Conservation (phyloP, 1,140 invertebrate species). For the Neocloeon triangulifer region DNA sequence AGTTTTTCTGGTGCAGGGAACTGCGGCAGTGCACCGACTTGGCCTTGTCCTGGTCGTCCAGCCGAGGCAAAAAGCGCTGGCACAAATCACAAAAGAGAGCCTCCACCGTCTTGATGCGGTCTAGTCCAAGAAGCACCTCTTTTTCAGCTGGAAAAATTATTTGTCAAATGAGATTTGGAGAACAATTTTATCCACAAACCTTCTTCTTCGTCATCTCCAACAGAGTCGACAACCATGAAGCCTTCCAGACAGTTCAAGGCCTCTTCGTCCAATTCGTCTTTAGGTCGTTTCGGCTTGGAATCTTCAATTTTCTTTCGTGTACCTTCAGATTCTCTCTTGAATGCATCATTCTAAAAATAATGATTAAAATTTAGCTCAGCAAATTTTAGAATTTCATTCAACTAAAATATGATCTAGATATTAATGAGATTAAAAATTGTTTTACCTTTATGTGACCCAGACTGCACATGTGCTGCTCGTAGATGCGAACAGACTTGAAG, state of each 20-base stretch:
- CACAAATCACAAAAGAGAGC: constrained; percentile 47
- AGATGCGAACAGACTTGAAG: constrained; percentile 57
- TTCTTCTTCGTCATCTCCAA: constrained; percentile 40
- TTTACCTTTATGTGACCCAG: constrained; percentile 52
- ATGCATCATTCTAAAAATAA: too few species aligned
- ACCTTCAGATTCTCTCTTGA: too few species aligned
- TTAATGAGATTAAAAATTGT: too few species aligned
- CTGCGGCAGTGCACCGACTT: constrained; percentile 42
- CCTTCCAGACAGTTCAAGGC: too few species aligned
- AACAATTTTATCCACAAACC: constrained; percentile 12
- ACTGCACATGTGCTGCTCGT: constrained; percentile 55
- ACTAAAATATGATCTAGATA: too few species aligned
- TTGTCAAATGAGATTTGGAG: background rate
- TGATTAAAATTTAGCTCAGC: too few species aligned
- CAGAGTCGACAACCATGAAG: constrained; percentile 61
- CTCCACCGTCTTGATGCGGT: constrained; percentile 50
- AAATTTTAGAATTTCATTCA: too few species aligned
- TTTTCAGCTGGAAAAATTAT: too few species aligned
- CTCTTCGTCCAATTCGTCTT: too few species aligned
- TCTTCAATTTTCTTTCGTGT: too few species aligned
- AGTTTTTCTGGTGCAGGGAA: constrained; percentile 42
- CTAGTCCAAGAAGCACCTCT: constrained; percentile 24
- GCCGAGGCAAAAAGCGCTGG: constrained; percentile 38
- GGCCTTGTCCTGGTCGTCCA: constrained; percentile 32
- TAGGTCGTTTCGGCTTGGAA: too few species aligned